Conservation (phyloP, 2,888 invertebrate genomes). For the Drosophila greeni region DNA sequence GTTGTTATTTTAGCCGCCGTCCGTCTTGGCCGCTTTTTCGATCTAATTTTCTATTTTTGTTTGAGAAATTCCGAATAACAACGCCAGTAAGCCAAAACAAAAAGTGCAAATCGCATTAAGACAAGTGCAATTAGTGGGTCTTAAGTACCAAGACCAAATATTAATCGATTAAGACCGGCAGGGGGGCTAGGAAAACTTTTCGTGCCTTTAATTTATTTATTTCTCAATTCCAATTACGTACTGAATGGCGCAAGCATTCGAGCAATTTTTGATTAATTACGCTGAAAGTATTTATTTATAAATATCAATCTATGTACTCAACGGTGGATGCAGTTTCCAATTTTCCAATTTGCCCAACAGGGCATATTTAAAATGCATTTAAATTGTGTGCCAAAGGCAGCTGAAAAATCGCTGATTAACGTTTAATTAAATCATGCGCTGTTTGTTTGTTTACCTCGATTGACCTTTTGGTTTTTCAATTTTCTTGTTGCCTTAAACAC, state of each 20-base stretch:
- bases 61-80: slow-evolving; percentile 52
- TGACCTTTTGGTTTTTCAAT: slow-evolving; percentile 15
- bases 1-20: slow-evolving; percentile 55
- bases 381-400: slow-evolving; percentile 2
- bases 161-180: slow-evolving; percentile 1
- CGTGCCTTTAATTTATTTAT: slow-evolving; percentile 24
- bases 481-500: neutral
- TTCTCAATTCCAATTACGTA: slow-evolving; percentile 27
- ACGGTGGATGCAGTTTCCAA: neutral
- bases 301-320: neutral
- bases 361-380: slow-evolving; percentile 4
- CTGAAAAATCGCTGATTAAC: slow-evolving; percentile 3
- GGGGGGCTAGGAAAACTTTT: slow-evolving; percentile 12
- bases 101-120: slow-evolving; percentile 12
- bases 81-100: slow-evolving; percentile 21
- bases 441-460: neutral
- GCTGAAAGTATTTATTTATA: slow-evolving; percentile 23
- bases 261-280: slow-evolving; percentile 44
- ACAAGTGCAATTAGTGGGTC: slow-evolving; percentile 35
- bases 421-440: slow-evolving; percentile 12
- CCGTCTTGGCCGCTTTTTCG: slow-evolving; percentile 40
- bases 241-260: slow-evolving; percentile 23
- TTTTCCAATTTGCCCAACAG: slow-evolving; percentile 15
- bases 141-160: slow-evolving; percentile 22
- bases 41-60: slow-evolving; percentile 36